Conservation (phyloP, 2,113 vertebrate genomes). For the Sus scrofa region T2T-Sscrofa CM000822.6:21702501-21703000, state of each 20-base stretch:
- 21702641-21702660: neutral
- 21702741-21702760: neutral
- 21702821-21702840: neutral
- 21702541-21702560: neutral
- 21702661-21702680: neutral
- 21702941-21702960: neutral
- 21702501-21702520: neutral
- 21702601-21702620: neutral
- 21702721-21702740: neutral
- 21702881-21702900: neutral
- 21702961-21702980: neutral
- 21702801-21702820: neutral
- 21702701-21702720: neutral
- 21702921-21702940: neutral
- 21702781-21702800: neutral
- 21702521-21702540: neutral
- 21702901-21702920: constrained; percentile 9
- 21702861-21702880: neutral
- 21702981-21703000: neutral
- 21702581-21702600: neutral
- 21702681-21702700: neutral
- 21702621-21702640: neutral
- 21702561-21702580: neutral
- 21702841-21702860: neutral
- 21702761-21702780: neutral